These are phyloP conservation scores for Amphiprion clarkii DNA, from an alignment of 2,797 vertebrate species.

Conservation along the genomic window DNA sequence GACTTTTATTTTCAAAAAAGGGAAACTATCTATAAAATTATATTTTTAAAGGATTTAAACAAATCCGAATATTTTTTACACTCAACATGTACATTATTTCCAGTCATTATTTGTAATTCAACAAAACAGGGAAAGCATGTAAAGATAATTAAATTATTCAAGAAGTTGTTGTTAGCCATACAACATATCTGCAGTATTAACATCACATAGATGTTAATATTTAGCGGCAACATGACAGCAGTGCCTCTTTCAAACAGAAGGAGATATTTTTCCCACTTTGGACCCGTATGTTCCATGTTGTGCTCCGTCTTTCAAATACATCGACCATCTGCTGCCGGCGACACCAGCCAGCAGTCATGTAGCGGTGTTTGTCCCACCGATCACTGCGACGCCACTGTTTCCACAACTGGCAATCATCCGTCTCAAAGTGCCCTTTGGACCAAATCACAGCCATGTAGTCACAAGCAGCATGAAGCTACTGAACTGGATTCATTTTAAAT, in stretches of 20 bases:
- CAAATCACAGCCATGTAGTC: slow-evolving; percentile 18
- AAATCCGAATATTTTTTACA: no score
- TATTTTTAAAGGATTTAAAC: no score
- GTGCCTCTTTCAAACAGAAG: neutral
- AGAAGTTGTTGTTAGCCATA: no score
- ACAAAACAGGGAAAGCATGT: no score
- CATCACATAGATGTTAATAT: no score
- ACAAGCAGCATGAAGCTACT: slow-evolving; percentile 16
- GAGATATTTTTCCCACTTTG: neutral
- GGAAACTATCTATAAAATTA: no score
- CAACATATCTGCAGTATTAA: no score
- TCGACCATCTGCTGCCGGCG: slow-evolving; percentile 14
- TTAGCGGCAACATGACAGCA: no score
- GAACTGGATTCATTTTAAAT: slow-evolving; percentile 9
- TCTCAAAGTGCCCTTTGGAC: slow-evolving; percentile 46
- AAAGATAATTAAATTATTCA: no score
- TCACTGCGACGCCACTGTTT: slow-evolving; percentile 21
- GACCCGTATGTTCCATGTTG: neutral
- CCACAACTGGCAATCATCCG: slow-evolving; percentile 41
- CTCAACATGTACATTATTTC: no score
- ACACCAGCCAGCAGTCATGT: slow-evolving; percentile 30
- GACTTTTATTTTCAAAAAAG: no score
- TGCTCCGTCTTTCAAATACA: neutral
- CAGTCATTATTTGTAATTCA: no score
- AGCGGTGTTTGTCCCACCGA: slow-evolving; percentile 15